Conservation (phyloP, 2,888 invertebrate genomes). For the Hydrotaea cyrtoneurina region DNA sequence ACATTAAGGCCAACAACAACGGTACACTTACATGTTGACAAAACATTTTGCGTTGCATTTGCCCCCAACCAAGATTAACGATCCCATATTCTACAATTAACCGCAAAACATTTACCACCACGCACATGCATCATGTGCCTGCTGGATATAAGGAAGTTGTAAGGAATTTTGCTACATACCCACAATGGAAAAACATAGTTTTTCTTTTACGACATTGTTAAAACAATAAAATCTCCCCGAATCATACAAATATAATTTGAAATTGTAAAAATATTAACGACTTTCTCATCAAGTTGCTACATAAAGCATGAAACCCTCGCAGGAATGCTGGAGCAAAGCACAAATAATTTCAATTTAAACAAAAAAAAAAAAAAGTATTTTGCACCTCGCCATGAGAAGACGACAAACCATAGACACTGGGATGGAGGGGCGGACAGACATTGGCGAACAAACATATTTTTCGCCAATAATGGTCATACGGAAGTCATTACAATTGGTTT, state of each 20-base stretch:
- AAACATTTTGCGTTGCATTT: background rate
- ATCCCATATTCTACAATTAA: background rate
- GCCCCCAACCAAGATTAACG: background rate
- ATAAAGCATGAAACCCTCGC: background rate
- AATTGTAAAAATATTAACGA: slow-evolving; percentile 38
- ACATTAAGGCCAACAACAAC: background rate
- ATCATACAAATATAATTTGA: slow-evolving; percentile 32
- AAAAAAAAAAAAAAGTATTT: slow-evolving; percentile 20
- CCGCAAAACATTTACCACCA: slow-evolving; percentile 8
- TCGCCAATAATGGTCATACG: slow-evolving; percentile 50
- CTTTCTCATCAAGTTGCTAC: background rate
- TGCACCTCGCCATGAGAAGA: slow-evolving; percentile 2
- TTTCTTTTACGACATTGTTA: slow-evolving; percentile 20
- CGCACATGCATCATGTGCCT: background rate
- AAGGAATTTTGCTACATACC: background rate
- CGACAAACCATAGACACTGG: background rate
- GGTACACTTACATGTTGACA: background rate
- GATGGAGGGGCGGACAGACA: too few relatives aligned
- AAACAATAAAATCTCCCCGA: slow-evolving; percentile 24
- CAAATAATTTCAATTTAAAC: slow-evolving; percentile 35
- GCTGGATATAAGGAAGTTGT: slow-evolving; percentile 22
- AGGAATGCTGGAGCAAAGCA: slow-evolving; percentile 25
- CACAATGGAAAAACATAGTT: background rate
- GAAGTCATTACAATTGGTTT: slow-evolving; percentile 49
- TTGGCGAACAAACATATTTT: slow-evolving; percentile 27